Conservation (phyloP, 2,113 vertebrate genomes). For the Dryoscopus gambensis region DNA sequence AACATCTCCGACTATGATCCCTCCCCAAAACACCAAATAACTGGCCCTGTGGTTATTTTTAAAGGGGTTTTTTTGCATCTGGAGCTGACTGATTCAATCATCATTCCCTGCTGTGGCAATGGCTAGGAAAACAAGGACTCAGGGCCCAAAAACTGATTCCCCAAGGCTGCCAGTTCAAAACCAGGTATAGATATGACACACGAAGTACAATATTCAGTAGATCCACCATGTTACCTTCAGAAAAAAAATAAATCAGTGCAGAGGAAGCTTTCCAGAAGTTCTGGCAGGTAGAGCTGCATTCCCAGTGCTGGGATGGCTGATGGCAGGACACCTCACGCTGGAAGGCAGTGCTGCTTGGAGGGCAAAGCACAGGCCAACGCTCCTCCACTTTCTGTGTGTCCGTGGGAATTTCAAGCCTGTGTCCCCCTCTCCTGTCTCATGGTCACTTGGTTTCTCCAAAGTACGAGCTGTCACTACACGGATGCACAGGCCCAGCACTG, state of each 20-base stretch:
- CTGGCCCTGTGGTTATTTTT: neutral
- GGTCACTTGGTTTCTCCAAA: neutral
- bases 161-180: neutral
- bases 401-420: neutral
- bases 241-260: neutral
- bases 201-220: neutral
- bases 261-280: neutral
- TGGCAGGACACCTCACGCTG: neutral
- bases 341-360: neutral
- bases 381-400: neutral
- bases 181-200: neutral
- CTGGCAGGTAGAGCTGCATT: neutral
- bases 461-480: neutral
- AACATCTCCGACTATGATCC: neutral
- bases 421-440: neutral
- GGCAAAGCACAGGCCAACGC: neutral
- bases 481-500: neutral
- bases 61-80: neutral
- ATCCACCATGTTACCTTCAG: neutral
- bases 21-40: neutral
- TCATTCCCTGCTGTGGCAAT: neutral
- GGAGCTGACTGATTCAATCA: neutral
- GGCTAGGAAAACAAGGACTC: neutral
- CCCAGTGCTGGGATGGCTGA: accelerated
- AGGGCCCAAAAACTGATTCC: neutral